Base-by-base conservation (phyloP, 2,888 invertebrate species). In the Dryobotodes eremita region DNA sequence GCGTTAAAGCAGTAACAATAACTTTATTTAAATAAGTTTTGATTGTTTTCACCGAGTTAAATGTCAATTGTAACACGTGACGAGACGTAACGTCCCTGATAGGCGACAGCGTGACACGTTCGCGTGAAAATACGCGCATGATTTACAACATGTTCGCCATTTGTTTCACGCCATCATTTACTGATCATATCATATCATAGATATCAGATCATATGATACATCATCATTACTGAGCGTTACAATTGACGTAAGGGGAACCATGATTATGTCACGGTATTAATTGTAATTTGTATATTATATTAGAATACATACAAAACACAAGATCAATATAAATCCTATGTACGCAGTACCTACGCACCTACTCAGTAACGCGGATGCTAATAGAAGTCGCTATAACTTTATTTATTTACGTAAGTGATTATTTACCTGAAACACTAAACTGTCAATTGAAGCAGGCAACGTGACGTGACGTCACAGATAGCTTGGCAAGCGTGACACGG, bases 401-500 rank as follows among this genome's bases (percentile, higher is more conserved):
- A 71, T 66, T 66, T 76, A 71, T 77, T 66, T 61, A 76, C 23
- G 15, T 64, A 66, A 77, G 53, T 66, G 53, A 57, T 79, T 79
- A 65, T 79, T 57, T 68, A 66, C 55, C 36, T 79, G 62, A 75
- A 80, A 70, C 66, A 85, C 70, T 70, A 53, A 70, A 78, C 75
- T 79, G 84, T 76, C 85, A 85, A 73, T 65, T 82, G 75, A 48
- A 71, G 75, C 42, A 53, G 55, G 48, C 64, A 66, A 84, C 84
- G 84, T 71, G 77, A 71, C 73, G 26, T 66, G 73, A 78, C 75
- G 75, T 82, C 79, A 82, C 75, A 59, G 79, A 79, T 73, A 78
- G 75, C 59, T 81, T 62, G 81, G 55, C 42, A 75, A 73, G 64
- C 86, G 77, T 69, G 86, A 83, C 86, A 80, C 61, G 76, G 48